Evolutionary conservation across 1,140 invertebrate genomes (phyloP), one percentile per base, ranked within the genome.

Genomic region (Drosophila miranda): DNA sequence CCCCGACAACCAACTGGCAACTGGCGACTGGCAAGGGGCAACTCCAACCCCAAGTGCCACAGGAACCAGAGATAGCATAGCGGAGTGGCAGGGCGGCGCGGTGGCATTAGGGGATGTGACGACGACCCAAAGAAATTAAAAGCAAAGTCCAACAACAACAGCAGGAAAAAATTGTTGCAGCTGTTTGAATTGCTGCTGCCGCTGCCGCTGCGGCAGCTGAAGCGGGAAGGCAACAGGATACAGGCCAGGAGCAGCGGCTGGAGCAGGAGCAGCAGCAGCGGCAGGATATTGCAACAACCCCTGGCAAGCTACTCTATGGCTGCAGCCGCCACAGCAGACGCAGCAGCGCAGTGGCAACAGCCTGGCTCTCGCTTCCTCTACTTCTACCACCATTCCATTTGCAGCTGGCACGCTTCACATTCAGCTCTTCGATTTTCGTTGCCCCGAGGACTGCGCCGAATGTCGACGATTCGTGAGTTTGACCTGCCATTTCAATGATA

Each of bases 171-270:
- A 81, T 76, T 88, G 83, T 88, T 87, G 82, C 82, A 87, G 82
- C 82, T 87, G 82, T 88, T 87, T 75, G 67, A 72, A 86, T 82
- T 86, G 68, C 50, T 77, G 21, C 53, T 86, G 64, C 53, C 74
- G 21, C 53, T 26, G 52, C 50, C 51, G 52, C 46, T 56, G 52
- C 55, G 68, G 83, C 82, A 87, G 82, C 82, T 87, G 82, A 75
- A 87, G 78, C 82, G 75, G 82, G 83, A 87, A 61, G 82, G 83
- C 82, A 87, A 87, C 82, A 87, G 82, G 83, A 87, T 87, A 86
- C 74, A 62, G 51, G 23, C 54, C 7, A 11, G 5, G 26, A 26
- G 38, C n/a, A n/a, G n/a, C n/a, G n/a, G n/a, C n/a, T n/a, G n/a
- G n/a, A n/a, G n/a, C 50, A 48, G 50, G 62, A 26, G 23, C 23